These are phyloP conservation scores for Cardinalis cardinalis DNA, from an alignment of 2,113 vertebrate genomes.

Conservation along the genomic window DNA sequence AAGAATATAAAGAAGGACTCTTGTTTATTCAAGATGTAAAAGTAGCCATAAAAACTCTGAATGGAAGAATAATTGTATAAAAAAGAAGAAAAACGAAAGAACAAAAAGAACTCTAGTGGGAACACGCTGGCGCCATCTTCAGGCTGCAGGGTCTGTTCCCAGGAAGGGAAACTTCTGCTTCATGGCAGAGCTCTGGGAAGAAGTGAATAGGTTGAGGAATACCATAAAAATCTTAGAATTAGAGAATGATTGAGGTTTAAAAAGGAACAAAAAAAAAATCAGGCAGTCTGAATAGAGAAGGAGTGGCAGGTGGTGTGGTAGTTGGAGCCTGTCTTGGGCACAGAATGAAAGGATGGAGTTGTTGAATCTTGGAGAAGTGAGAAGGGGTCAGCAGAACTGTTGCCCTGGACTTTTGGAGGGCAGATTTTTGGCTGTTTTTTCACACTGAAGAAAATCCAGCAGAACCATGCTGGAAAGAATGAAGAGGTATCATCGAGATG, in stretches of 20 bases:
- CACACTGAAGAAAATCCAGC: neutral
- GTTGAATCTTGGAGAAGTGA: too few species aligned
- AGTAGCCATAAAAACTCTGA: neutral
- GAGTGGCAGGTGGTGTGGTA: neutral
- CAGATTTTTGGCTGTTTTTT: neutral
- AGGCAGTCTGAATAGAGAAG: neutral
- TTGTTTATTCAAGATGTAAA: neutral
- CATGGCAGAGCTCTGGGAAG: neutral
- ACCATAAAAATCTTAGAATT: neutral
- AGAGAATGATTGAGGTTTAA: neutral
- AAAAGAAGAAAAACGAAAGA: accelerated
- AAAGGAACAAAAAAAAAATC: neutral
- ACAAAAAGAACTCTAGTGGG: neutral
- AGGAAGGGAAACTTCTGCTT: neutral
- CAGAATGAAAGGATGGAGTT: neutral
- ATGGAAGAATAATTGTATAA: neutral
- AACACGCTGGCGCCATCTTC: accelerated
- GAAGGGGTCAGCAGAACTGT: neutral
- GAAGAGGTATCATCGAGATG: neutral
- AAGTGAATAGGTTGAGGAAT: neutral
- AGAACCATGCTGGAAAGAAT: neutral
- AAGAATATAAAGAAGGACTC: neutral
- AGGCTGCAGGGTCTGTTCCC: neutral
- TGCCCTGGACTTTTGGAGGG: neutral
- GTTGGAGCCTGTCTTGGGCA: neutral